Evolutionary conservation across 1,140 invertebrate genomes (phyloP).

Genomic region (Lordiphosa mommai): DNA sequence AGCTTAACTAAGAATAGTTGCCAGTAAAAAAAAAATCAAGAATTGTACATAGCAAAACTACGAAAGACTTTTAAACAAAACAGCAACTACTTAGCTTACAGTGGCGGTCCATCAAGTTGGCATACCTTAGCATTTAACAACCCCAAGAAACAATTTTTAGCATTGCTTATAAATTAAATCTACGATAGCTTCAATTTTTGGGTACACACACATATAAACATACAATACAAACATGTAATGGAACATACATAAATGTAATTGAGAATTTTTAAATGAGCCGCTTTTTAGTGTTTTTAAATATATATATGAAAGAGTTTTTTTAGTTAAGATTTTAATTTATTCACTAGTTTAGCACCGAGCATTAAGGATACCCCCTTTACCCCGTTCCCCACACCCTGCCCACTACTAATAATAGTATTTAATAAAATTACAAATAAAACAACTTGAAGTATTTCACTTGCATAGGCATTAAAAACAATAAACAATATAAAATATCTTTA

Average conservation of each 20-base stretch:
- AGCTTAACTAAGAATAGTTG: slow-evolving; percentile 15
- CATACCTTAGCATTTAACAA: slow-evolving; percentile 56
- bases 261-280: slow-evolving; percentile 11
- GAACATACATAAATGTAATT: slow-evolving; percentile 12
- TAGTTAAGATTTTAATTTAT: slow-evolving; percentile 70
- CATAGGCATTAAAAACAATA: slow-evolving; percentile 51
- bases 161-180: slow-evolving; percentile 51
- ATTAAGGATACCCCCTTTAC: slow-evolving; percentile 23
- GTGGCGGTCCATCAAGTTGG: slow-evolving; percentile 23
- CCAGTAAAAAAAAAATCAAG: background rate
- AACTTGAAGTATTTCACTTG: slow-evolving; percentile 64
- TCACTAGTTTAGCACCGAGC: slow-evolving; percentile 50
- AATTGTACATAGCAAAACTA: slow-evolving; percentile 33
- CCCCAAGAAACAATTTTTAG: slow-evolving; percentile 40
- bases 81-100: background rate
- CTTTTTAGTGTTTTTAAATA: slow-evolving; percentile 19
- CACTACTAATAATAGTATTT: slow-evolving; percentile 36
- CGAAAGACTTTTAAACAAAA: slow-evolving; percentile 57
- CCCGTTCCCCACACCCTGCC: no score
- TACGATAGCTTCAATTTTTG: slow-evolving; percentile 51
- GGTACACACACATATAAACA: slow-evolving; percentile 26
- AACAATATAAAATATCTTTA: slow-evolving; percentile 38
- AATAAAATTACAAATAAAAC: slow-evolving; percentile 16
- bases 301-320: slow-evolving; percentile 14
- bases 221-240: slow-evolving; percentile 6